phyloP scores from a whole-genome alignment of 1,140 invertebrate species.

The Drosophila chauvacae region DNA sequence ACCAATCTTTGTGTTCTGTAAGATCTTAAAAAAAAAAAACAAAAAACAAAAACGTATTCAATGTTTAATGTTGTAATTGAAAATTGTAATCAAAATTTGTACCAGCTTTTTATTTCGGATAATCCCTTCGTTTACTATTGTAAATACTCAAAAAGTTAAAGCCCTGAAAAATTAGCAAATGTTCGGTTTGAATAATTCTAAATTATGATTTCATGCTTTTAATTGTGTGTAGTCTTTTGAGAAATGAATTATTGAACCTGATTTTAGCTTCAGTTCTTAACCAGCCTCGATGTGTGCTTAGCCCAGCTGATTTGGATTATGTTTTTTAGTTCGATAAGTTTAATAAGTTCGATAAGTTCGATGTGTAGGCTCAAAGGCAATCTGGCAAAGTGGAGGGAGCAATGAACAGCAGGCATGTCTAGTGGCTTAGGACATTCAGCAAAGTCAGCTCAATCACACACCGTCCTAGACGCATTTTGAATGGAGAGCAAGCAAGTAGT shows the following conservation, averaged over 20 bases:
- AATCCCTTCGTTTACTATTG: conserved; percentile 25
- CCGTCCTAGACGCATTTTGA: conserved; percentile 28
- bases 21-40: conserved; percentile 27
- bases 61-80: conserved; percentile 80
- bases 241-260: conserved; percentile 33
- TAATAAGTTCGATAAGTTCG: neutral
- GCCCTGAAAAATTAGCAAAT: conserved; percentile 36
- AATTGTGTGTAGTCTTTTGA: conserved; percentile 52
- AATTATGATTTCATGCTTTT: conserved; percentile 48
- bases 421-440: conserved; percentile 35
- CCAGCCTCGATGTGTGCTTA: conserved; percentile 50
- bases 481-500: conserved; percentile 51
- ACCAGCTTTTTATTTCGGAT: conserved; percentile 25
- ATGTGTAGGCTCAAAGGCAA: conserved; percentile 21
- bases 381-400: conserved; percentile 32
- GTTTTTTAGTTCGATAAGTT: conserved; percentile 32
- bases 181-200: conserved; percentile 23
- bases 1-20: conserved; percentile 50
- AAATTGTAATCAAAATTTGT: conserved; percentile 48
- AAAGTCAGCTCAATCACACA: conserved; percentile 20
- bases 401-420: conserved; percentile 37
- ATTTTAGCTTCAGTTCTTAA: conserved; percentile 51
- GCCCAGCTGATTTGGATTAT: conserved; percentile 45
- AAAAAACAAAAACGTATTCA: conserved; percentile 61
- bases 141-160: conserved; percentile 34